Evolutionary conservation across 2,888 invertebrate genomes (phyloP), one percentile per base, ranked within the genome.

Genomic region (Mactromeris polynyma): DNA sequence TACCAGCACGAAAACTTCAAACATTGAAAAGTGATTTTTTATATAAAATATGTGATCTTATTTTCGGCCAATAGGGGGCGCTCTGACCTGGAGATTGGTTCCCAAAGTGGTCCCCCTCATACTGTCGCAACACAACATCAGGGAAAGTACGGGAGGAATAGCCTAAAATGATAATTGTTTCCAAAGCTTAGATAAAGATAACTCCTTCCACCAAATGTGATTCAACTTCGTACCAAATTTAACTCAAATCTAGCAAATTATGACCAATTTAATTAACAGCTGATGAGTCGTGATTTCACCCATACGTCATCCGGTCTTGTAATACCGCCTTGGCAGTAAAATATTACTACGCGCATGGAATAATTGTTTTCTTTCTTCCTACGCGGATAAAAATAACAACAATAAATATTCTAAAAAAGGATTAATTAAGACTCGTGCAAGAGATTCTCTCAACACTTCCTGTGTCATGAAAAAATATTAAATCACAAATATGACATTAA

Each of bases 51-150:
- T 14, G 73, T 73, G 73, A n/a, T n/a, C 73, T 33, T 33, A 73
- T 33, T 36, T 88, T 84, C 86, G 79, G 83, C 77, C 83, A 85
- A 84, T 69, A 87, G 87, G 69, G 83, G 31, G 33, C 46, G 81
- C 73, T 40, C 89, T 90, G 88, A 92, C 92, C 92, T 92, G 92
- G 81, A 80, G 92, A 90, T 64, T 90, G 92, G 90, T 89, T 88
- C 73, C 90, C 92, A 77, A 89, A 64, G 26, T 80, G 86, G 78
- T 92, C 92, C 86, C 90, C 92, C 54, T 92, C 92, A 85, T 88
- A 92, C 38, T 90, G 90, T 73, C 85, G 87, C 64, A 91, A 85
- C 89, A 92, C 89, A 81, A 89, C 89, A 79, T 91, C 91, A 51
- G 91, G 81, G 79, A 88, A 91, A 46, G 91, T 36, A 42, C 89